Evolutionary conservation across 2,797 vertebrate genomes (phyloP).

Genomic region (Pristis pectinata): DNA sequence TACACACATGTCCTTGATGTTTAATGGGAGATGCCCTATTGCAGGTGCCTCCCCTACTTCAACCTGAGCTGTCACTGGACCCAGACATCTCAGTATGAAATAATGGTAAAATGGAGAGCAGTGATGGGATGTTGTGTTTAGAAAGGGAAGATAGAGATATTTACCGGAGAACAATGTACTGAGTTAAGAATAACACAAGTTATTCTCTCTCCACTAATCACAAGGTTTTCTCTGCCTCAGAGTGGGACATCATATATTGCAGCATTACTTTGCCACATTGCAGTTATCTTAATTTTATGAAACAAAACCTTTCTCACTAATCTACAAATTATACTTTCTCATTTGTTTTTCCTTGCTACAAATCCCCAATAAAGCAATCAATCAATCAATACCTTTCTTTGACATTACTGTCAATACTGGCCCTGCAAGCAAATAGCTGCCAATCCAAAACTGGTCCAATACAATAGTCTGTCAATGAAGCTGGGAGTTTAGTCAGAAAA

Average conservation of each 20-base stretch:
- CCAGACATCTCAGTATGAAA: not conserved
- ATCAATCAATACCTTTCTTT: constrained; percentile 47
- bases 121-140: not conserved
- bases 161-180: no score
- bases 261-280: no score
- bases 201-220: not conserved
- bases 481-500: not conserved
- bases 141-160: no score
- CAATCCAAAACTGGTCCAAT: not conserved
- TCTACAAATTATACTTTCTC: constrained; percentile 22
- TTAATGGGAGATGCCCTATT: no score
- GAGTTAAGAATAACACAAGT: not conserved
- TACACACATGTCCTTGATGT: no score
- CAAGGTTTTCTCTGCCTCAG: not conserved
- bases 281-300: not conserved
- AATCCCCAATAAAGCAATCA: constrained; percentile 48
- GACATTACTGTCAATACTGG: not conserved
- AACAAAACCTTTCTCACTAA: not conserved
- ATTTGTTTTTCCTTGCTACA: constrained; percentile 45
- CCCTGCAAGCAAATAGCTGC: constrained; percentile 16
- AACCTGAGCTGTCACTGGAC: no score
- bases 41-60: no score
- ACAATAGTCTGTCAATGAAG: constrained; percentile 14
- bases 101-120: not conserved
- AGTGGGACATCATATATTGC: not conserved